phyloP scores from a whole-genome alignment of 2,113 vertebrate genomes.

The Leptocoma aspasia region DNA sequence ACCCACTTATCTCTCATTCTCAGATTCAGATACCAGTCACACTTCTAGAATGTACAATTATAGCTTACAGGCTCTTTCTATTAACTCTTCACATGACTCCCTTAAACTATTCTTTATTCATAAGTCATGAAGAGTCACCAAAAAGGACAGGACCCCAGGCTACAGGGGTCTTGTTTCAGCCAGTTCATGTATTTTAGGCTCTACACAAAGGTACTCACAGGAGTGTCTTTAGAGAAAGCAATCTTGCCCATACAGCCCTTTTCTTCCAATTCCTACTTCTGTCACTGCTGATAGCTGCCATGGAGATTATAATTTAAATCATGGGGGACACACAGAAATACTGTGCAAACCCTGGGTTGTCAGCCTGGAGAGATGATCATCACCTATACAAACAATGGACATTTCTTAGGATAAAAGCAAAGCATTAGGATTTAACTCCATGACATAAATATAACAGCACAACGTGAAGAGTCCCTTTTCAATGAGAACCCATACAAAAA shows the following conservation, averaged over 20 bases:
- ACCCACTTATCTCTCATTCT: background rate
- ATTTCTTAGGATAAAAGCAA: background rate
- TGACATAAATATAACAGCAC: background rate
- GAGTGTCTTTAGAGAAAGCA: background rate
- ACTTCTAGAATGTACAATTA: background rate
- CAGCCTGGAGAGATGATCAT: background rate
- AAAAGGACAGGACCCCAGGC: background rate
- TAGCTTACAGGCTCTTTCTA: background rate
- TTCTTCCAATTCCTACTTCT: background rate
- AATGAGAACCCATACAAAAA: background rate
- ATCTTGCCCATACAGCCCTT: background rate
- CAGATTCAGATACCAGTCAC: background rate
- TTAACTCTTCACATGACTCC: background rate
- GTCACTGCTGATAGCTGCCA: background rate
- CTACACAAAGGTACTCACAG: background rate
- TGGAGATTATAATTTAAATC: background rate
- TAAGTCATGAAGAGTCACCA: background rate
- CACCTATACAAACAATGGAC: background rate
- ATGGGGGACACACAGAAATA: fast-evolving
- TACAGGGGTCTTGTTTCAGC: background rate
- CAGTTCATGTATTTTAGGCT: background rate
- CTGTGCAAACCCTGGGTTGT: fast-evolving
- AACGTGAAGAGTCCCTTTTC: background rate
- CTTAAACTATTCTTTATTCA: background rate
- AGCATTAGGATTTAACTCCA: background rate